phyloP scores from a whole-genome alignment of 1,140 invertebrate genomes.

The Drosophila mauritiana region DNA sequence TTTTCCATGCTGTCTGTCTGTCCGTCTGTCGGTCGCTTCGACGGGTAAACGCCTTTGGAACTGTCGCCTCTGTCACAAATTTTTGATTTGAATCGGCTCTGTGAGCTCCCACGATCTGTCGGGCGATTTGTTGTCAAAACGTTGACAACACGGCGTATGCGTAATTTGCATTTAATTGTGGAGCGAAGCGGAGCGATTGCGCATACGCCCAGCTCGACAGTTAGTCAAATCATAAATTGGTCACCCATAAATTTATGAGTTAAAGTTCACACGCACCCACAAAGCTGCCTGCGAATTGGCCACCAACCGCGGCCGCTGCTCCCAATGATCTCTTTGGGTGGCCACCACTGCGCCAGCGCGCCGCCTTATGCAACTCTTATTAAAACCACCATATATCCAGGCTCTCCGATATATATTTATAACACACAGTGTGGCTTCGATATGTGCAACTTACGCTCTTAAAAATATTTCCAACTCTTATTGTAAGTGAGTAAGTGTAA shows the following conservation, averaged over 20 bases:
- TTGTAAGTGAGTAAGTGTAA: too few relatives aligned
- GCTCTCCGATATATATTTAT: constrained; percentile 38
- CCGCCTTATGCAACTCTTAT: constrained; percentile 70
- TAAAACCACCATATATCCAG: constrained; percentile 64
- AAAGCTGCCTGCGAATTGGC: constrained; percentile 46
- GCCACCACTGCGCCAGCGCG: constrained; percentile 16
- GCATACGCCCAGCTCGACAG: constrained; percentile 59
- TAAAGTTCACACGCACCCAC: constrained; percentile 77
- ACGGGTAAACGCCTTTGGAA: constrained; percentile 56
- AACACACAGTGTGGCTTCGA: constrained; percentile 1
- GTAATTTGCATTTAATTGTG: constrained; percentile 67
- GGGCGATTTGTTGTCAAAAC: constrained; percentile 56
- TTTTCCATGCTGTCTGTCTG: constrained; percentile 65
- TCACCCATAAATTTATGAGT: constrained; percentile 67
- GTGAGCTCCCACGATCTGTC: constrained; percentile 75
- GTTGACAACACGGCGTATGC: constrained; percentile 66
- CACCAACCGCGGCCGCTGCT: constrained; percentile 52
- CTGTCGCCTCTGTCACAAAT: constrained; percentile 53
- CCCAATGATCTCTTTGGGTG: constrained; percentile 57
- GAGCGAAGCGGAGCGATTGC: constrained; percentile 46
- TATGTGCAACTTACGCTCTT: neutral
- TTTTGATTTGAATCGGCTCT: constrained; percentile 22
- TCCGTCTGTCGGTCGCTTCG: constrained; percentile 40
- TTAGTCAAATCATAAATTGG: constrained; percentile 67
- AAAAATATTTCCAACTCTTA: too few relatives aligned